These are phyloP conservation scores for Etia nguti DNA, from an alignment of 2,113 vertebrate species.

Conservation along the genomic window DNA sequence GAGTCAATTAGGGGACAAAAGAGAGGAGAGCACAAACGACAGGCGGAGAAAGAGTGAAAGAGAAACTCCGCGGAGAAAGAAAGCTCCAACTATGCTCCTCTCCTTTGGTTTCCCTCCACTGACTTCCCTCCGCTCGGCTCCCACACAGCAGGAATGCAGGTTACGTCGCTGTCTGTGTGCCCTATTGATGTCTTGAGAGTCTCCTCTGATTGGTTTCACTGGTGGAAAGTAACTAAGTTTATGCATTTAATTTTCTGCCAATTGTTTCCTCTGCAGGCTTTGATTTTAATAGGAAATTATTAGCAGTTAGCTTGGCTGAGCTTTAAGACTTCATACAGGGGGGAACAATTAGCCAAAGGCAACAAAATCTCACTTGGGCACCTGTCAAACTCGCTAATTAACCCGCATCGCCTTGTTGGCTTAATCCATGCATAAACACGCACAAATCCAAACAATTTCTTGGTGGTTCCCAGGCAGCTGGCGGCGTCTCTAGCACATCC, in stretches of 20 bases:
- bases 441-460: not conserved
- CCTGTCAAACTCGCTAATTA: not conserved
- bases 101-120: slow-evolving; percentile 41
- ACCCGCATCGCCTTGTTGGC: not conserved
- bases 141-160: slow-evolving; percentile 68
- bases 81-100: slow-evolving; percentile 42
- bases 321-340: not conserved
- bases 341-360: not conserved
- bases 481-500: not conserved
- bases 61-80: slow-evolving; percentile 33
- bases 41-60: slow-evolving; percentile 43
- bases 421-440: not conserved
- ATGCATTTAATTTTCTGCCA: not conserved
- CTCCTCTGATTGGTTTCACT: not conserved
- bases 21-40: slow-evolving; percentile 40
- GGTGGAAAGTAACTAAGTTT: not conserved
- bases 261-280: not conserved
- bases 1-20: slow-evolving; percentile 66
- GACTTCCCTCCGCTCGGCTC: slow-evolving; percentile 54
- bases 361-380: not conserved
- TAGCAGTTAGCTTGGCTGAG: not conserved
- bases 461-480: not conserved
- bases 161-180: slow-evolving; percentile 9
- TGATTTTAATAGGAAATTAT: not conserved
- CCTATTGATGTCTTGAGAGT: not conserved